Conservation (phyloP, 2,113 vertebrate genomes). For the Cephalophus harveyi region DNA sequence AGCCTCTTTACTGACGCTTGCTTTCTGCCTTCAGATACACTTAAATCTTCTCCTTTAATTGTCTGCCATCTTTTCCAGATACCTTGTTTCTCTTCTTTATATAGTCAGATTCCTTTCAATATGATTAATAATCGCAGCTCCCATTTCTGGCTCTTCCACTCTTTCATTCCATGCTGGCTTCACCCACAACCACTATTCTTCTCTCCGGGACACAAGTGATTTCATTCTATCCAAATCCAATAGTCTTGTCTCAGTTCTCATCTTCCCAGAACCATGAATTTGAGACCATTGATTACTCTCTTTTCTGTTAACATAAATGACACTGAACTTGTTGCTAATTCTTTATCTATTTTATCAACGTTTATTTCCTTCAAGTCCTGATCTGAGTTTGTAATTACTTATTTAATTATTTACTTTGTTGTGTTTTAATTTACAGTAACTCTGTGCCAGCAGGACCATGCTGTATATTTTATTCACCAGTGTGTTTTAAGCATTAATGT, state of each 20-base stretch:
- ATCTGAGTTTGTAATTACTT: conserved; percentile 40
- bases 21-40: not conserved
- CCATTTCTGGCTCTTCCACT: not conserved
- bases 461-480: not conserved
- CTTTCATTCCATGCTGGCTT: not conserved
- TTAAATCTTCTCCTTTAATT: not conserved
- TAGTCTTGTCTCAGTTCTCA: conserved; percentile 31
- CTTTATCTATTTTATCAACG: conserved; percentile 31
- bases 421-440: conserved; percentile 12
- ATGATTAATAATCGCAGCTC: not conserved
- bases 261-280: conserved; percentile 15
- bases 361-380: conserved; percentile 21
- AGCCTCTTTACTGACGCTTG: not conserved
- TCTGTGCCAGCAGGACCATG: not conserved
- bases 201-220: not conserved
- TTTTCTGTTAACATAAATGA: conserved; percentile 38
- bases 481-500: not conserved
- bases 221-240: conserved; percentile 23
- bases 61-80: not conserved
- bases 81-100: not conserved
- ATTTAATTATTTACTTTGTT: conserved; percentile 32
- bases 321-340: conserved; percentile 33
- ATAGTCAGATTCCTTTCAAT: conserved; percentile 28
- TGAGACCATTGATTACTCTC: conserved; percentile 9
- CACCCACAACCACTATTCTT: not conserved